These are phyloP conservation scores for Rhodeus uyekii DNA, from an alignment of 2,797 vertebrate species.

Conservation along the genomic window DNA sequence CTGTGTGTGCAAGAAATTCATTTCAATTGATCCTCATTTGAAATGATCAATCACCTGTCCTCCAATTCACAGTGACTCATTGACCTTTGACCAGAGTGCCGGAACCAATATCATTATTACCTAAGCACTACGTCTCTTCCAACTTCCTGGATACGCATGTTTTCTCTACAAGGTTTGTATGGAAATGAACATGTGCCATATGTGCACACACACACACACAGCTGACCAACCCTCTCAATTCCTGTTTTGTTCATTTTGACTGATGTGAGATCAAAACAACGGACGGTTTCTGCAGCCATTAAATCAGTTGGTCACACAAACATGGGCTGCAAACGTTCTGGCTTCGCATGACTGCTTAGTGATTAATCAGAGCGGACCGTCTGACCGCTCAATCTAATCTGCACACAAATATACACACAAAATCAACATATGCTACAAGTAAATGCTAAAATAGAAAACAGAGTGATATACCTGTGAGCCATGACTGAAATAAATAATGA, in stretches of 20 bases:
- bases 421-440: slow-evolving; percentile 10
- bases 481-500: background rate
- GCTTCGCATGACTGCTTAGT: slow-evolving; percentile 15
- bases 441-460: background rate
- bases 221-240: background rate
- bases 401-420: slow-evolving; percentile 22
- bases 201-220: background rate
- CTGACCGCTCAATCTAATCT: slow-evolving; percentile 25
- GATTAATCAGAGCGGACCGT: slow-evolving; percentile 25
- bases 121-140: slow-evolving; percentile 8
- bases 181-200: slow-evolving; percentile 5
- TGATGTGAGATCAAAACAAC: slow-evolving; percentile 17
- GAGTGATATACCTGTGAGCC: background rate
- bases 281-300: background rate
- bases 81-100: slow-evolving; percentile 61
- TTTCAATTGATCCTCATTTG: slow-evolving; percentile 64
- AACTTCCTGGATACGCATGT: background rate
- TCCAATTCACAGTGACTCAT: slow-evolving; percentile 59
- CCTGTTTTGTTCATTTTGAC: slow-evolving; percentile 17
- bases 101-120: slow-evolving; percentile 60
- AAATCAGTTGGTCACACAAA: slow-evolving; percentile 31
- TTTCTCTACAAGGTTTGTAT: slow-evolving; percentile 13
- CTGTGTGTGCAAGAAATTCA: slow-evolving; percentile 44
- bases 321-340: slow-evolving; percentile 2
- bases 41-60: slow-evolving; percentile 66